phyloP scores from a whole-genome alignment of 2,888 invertebrate species.

The Anthrax anthrax region DNA sequence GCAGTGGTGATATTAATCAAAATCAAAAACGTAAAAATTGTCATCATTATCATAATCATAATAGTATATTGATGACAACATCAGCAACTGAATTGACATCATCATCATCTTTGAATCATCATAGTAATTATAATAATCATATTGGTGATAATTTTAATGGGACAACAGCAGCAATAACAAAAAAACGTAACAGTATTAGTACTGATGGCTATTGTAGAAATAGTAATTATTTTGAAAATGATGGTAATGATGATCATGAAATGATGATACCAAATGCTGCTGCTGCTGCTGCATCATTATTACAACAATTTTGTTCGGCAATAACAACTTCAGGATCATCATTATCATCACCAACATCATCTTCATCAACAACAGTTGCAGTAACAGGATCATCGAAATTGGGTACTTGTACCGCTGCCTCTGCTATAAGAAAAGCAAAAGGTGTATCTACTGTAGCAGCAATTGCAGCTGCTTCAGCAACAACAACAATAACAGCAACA shows the following conservation, averaged over 20 bases:
- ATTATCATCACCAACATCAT: not conserved
- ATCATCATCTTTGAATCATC: not conserved
- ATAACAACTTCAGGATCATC: not conserved
- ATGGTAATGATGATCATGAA: not conserved
- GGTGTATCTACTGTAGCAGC: not conserved
- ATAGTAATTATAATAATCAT: not conserved
- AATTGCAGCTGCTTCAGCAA: not conserved
- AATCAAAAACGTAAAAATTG: conserved; percentile 11
- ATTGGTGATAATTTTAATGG: not conserved
- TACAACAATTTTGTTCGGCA: not conserved
- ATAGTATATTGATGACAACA: conserved; percentile 1
- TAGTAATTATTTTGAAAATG: not conserved
- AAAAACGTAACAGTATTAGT: not conserved
- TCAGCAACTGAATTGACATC: not conserved
- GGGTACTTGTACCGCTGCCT: not conserved
- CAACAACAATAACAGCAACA: not conserved
- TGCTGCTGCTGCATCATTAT: not conserved
- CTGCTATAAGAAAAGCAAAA: not conserved
- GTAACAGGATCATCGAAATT: not conserved
- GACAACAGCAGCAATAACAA: not conserved
- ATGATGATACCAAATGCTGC: no score
- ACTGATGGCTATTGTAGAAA: not conserved
- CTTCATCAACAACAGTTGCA: not conserved
- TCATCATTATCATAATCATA: not conserved
- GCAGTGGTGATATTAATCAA: conserved; percentile 17